Evolutionary conservation across 2,797 vertebrate species (phyloP).

Genomic region (Enteromius trimaculatus): DNA sequence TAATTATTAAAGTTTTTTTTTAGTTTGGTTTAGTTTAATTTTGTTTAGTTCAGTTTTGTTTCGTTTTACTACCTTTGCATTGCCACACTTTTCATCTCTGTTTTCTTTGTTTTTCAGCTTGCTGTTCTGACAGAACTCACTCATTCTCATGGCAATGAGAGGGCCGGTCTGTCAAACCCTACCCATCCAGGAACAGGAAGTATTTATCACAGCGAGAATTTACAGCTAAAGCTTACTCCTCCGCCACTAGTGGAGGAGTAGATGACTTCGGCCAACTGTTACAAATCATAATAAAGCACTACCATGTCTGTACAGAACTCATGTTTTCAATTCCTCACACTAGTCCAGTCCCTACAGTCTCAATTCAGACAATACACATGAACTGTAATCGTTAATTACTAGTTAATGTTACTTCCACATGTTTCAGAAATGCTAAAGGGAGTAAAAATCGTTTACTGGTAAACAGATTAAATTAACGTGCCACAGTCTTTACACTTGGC

Average conservation of each 20-base stretch:
- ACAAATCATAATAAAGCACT: slow-evolving; percentile 51
- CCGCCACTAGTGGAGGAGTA: slow-evolving; percentile 86
- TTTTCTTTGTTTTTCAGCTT: slow-evolving; percentile 77
- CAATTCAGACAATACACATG: not conserved
- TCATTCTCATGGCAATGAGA: slow-evolving; percentile 52
- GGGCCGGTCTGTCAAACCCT: slow-evolving; percentile 73
- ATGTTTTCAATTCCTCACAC: not conserved
- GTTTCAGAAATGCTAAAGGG: not conserved
- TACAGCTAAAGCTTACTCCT: slow-evolving; percentile 88
- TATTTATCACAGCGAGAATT: slow-evolving; percentile 87
- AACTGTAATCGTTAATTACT: no score
- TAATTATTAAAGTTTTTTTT: no score
- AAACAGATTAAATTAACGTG: not conserved
- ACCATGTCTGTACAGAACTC: slow-evolving; percentile 34
- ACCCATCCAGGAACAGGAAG: slow-evolving; percentile 76
- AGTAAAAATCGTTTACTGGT: not conserved
- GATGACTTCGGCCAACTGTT: slow-evolving; percentile 41
- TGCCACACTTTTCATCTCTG: not conserved
- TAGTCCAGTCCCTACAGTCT: not conserved
- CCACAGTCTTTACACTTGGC: not conserved
- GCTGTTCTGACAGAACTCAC: slow-evolving; percentile 63
- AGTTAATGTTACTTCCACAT: not conserved
- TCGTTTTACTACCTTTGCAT: no score
- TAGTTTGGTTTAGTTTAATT: no score
- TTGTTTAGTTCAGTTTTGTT: no score